Base-by-base conservation (phyloP, 2,113 vertebrate genomes). In the Mus pahari region DNA sequence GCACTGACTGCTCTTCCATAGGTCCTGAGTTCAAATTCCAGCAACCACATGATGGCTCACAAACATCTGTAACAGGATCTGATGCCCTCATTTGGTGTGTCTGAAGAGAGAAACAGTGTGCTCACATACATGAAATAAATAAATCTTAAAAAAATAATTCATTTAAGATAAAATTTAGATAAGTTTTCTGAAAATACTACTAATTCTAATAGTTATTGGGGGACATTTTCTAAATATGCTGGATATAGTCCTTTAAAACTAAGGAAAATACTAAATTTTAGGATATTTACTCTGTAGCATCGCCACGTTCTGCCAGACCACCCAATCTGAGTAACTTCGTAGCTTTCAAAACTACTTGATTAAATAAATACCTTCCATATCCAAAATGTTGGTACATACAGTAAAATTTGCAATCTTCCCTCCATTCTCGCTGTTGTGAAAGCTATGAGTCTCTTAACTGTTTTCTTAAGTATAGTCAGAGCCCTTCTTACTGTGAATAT, bases 161-260 rank as follows among this genome's bases (percentile, higher is more conserved):
- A 71, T 86, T 95, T 90, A 88, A 71, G 83, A 74, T 19, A 70
- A 93, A 93, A 45, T 75, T 97, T 81, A 95, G 93, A 87, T 36
- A 87, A 92, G 66, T 71, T 70, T 95, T 28, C 60, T 83, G 64
- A 81, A 86, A 94, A 75, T 13, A 24, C 31, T 90, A 82, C 31
- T 90, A 77, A 89, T 89, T 88, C 64, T 50, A 75, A 12, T 95
- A 95, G 74, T 91, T 79, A 89, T 94, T 93, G 91, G 48, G 77
- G 36, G 8, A 28, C 36, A 92, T 83, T 83, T 94, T 81, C 84
- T 83, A 90, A 90, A 92, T 87, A 58, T 45, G 14, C 36, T 22
- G 2, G 55, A 10, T 75, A 12, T 70, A 28, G n/a, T 71, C 19
- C 79, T 86, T 70, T 68, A 1, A 89, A 33, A 83, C 10, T 75